Evolutionary conservation across 1,140 invertebrate genomes (phyloP), one percentile per base, ranked within the genome.

Genomic region (Planococcus citri): DNA sequence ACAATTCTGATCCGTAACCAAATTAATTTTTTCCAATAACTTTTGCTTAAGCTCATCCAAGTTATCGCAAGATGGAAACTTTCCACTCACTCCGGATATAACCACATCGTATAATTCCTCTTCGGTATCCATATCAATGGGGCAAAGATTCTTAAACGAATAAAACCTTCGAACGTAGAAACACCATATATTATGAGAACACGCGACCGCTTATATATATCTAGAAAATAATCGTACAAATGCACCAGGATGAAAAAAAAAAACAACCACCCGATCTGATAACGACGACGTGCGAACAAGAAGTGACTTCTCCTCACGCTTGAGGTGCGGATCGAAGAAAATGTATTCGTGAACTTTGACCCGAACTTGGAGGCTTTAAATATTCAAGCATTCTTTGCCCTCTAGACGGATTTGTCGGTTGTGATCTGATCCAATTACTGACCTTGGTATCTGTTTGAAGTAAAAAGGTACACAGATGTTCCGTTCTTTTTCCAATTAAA

Each of bases 1-100:
- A 29, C 80, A 75, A 68, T 81, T 78, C 71, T 84, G 79, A 61
- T 81, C 80, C 17, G 83, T 85, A n/a, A 86, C 78, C 78, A 86
- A 82, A 74, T 87, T 84, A 29, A 81, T 78, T 27, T 80, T 80
- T 21, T 79, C 77, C 70, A 83, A 78, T 1, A 88, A 77, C 75
- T 85, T 80, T 29, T 84, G 74, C 67, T 79, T 77, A 69, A 88
- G 84, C 74, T 86, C 81, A 20, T 79, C 75, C 20, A 87, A 76
- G 75, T 82, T 85, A 27, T 83, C 78, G 12, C 82, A 83, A 70
- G 83, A 79, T 10, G 86, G 86, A 74, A 86, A 85, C 71, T 82
- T 78, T 37, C 86, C 85, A n/a, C 84, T 80, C 60, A 88, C 82
- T 24, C 86, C 86, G 64, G 80, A 79, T 68, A 88, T 84, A 4